Conservation (phyloP, 2,113 vertebrate genomes). For the Ia io region DNA sequence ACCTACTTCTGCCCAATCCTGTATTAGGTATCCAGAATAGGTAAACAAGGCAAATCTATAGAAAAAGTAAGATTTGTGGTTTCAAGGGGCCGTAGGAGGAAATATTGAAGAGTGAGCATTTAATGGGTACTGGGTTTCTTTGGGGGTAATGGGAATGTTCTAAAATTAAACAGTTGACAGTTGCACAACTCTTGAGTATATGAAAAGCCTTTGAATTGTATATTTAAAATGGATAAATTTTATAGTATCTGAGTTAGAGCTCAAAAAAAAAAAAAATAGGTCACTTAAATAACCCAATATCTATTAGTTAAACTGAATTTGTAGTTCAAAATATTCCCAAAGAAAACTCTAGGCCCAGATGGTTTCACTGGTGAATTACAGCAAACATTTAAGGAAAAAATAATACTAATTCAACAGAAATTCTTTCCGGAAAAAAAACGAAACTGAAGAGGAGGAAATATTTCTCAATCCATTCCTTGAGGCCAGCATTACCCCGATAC, state of each 20-base stretch:
- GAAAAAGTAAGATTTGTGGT: neutral
- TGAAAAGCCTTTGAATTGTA: neutral
- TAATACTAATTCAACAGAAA: neutral
- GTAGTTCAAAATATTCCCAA: neutral
- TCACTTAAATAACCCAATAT: neutral
- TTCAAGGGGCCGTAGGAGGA: neutral
- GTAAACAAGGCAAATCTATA: neutral
- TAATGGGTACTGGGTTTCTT: neutral
- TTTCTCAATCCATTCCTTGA: neutral
- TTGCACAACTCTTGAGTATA: neutral
- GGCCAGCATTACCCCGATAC: neutral
- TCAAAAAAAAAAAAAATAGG: neutral
- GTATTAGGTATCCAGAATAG: neutral
- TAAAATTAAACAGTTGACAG: neutral
- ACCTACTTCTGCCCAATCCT: neutral
- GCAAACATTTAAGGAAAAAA: neutral
- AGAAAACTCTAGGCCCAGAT: neutral
- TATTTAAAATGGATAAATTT: neutral
- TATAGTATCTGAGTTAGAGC: neutral
- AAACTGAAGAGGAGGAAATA: neutral
- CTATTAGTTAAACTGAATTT: neutral
- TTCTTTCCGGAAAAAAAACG: neutral
- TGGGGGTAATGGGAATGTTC: neutral
- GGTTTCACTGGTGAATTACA: neutral
- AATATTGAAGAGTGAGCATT: neutral